These are phyloP conservation scores for Cebus imitator DNA, from an alignment of 2,113 vertebrate genomes.

Conservation along the genomic window DNA sequence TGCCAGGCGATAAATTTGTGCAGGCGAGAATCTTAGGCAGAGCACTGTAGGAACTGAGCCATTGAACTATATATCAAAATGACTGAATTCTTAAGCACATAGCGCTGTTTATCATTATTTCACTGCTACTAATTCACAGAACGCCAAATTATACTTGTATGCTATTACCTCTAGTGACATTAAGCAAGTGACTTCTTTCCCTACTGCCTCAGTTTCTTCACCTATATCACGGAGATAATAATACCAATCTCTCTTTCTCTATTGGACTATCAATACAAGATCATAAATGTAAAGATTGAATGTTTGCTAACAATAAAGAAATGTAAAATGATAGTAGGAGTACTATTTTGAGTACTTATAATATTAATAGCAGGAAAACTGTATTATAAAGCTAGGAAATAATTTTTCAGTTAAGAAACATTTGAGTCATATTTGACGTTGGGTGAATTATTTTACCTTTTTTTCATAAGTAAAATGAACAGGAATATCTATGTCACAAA, in stretches of 20 bases:
- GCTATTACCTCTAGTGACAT: constrained; percentile 24
- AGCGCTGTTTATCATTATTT: constrained; percentile 48
- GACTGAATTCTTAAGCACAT: constrained; percentile 18
- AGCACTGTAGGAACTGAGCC: constrained; percentile 48
- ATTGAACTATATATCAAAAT: constrained; percentile 55
- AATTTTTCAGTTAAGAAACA: neutral
- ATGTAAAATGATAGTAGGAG: neutral
- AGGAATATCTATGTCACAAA: neutral
- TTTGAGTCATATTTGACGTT: neutral
- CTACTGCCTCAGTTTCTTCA: constrained; percentile 2
- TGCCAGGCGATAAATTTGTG: constrained; percentile 41
- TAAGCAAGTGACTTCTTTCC: constrained; percentile 1
- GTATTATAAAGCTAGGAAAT: neutral
- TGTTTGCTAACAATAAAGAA: neutral
- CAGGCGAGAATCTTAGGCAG: constrained; percentile 43
- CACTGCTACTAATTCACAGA: constrained; percentile 32
- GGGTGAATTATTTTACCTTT: neutral
- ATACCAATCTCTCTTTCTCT: neutral
- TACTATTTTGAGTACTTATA: neutral
- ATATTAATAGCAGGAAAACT: neutral
- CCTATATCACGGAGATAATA: neutral
- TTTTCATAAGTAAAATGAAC: neutral
- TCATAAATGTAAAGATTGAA: neutral
- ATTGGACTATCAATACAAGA: neutral
- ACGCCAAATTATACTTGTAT: constrained; percentile 27